phyloP scores from a whole-genome alignment of 2,888 invertebrate species.

The Ecliptopera silaceata region DNA sequence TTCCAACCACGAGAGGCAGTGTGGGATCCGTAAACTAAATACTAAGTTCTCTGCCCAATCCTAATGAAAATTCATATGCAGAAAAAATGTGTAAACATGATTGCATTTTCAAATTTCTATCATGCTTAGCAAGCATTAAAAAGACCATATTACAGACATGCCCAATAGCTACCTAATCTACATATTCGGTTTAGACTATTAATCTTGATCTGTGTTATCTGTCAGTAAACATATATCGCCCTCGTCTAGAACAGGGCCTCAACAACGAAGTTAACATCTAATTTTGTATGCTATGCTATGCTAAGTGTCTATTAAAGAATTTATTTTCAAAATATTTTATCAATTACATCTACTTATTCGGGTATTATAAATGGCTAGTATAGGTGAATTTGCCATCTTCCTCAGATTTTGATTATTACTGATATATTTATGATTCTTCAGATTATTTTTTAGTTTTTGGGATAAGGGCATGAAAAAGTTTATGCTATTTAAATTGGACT shows the following conservation, averaged over 20 bases:
- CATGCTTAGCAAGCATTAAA: too few species aligned
- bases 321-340: slow-evolving; percentile 10
- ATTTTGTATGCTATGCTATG: slow-evolving; percentile 49
- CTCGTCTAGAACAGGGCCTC: slow-evolving; percentile 65
- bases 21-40: slow-evolving; percentile 40
- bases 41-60: slow-evolving; percentile 19
- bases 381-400: too few species aligned
- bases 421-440: too few species aligned
- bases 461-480: too few species aligned
- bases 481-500: too few species aligned
- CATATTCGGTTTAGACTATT: slow-evolving; percentile 28
- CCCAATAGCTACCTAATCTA: not conserved
- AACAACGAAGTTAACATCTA: slow-evolving; percentile 74
- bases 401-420: too few species aligned
- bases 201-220: slow-evolving; percentile 45
- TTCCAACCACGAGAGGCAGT: slow-evolving; percentile 31
- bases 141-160: too few species aligned
- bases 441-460: too few species aligned
- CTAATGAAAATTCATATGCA: not conserved
- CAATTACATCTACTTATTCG: not conserved
- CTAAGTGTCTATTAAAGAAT: slow-evolving; percentile 20
- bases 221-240: slow-evolving; percentile 63
- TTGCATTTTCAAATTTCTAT: too few species aligned
- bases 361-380: too few species aligned
- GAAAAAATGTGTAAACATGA: too few species aligned